Evolutionary conservation across 2,113 vertebrate genomes (phyloP).

Genomic region (Nematolebias whitei): DNA sequence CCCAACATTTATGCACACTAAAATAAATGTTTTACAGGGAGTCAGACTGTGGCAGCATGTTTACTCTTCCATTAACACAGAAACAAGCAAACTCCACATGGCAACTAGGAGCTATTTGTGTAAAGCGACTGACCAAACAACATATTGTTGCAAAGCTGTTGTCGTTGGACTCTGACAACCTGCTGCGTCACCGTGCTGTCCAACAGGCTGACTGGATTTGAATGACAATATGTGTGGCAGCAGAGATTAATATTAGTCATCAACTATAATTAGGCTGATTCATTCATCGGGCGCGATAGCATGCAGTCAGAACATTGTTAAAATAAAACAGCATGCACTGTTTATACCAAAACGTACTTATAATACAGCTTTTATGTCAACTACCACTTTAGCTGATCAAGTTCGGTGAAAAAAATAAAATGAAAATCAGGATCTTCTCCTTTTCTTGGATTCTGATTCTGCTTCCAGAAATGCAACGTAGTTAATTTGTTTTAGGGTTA

Average conservation of each 20-base stretch:
- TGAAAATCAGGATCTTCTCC: not conserved
- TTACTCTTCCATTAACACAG: slow-evolving; percentile 56
- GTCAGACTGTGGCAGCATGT: slow-evolving; percentile 28
- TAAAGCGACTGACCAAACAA: slow-evolving; percentile 56
- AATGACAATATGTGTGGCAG: slow-evolving; percentile 44
- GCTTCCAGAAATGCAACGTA: not conserved
- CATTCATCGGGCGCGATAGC: slow-evolving; percentile 19
- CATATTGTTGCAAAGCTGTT: slow-evolving; percentile 68
- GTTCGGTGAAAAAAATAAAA: too few species aligned
- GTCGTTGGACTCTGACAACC: slow-evolving; percentile 50
- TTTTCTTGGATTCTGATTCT: not conserved
- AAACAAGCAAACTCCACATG: slow-evolving; percentile 42
- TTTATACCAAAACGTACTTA: too few species aligned
- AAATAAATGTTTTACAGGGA: slow-evolving; percentile 15
- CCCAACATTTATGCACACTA: not conserved
- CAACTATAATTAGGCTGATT: slow-evolving; percentile 13
- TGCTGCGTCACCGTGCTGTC: slow-evolving; percentile 34
- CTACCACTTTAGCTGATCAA: too few species aligned
- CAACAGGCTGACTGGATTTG: slow-evolving; percentile 46
- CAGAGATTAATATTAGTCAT: slow-evolving; percentile 26
- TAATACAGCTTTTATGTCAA: too few species aligned
- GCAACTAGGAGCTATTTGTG: slow-evolving; percentile 38
- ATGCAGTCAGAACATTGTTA: slow-evolving; percentile 10
- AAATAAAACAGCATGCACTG: not conserved
- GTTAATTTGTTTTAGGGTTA: too few species aligned